Conservation (phyloP, 2,113 vertebrate species). For the Rhineura floridana region DNA sequence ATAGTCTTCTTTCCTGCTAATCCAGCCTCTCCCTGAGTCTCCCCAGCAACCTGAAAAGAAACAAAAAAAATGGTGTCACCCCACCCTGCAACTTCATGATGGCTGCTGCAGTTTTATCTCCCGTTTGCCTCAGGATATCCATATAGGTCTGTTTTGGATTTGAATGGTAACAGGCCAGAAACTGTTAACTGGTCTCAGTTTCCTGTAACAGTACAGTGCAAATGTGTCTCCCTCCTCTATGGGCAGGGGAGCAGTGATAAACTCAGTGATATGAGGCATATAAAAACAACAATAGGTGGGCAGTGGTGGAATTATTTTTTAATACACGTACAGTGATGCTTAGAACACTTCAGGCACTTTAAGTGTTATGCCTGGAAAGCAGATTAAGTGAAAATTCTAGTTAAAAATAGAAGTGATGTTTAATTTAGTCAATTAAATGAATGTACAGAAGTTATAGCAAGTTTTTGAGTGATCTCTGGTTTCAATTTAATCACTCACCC, state of each 20-base stretch:
- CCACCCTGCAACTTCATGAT: background rate
- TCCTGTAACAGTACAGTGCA: background rate
- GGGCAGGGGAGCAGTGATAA: background rate
- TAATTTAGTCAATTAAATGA: background rate
- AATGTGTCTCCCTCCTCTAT: background rate
- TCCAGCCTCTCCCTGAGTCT: slow-evolving; percentile 85
- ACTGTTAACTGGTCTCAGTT: background rate
- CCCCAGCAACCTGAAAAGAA: slow-evolving; percentile 88
- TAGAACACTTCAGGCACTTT: too few species aligned
- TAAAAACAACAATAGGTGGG: background rate
- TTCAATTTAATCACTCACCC: background rate
- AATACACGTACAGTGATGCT: background rate
- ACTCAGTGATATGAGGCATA: background rate
- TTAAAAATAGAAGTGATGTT: background rate
- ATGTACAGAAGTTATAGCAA: too few species aligned
- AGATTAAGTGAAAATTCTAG: background rate
- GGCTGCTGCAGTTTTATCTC: background rate
- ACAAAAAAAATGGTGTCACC: background rate
- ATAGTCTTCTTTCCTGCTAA: slow-evolving; percentile 92
- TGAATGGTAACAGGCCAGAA: background rate
- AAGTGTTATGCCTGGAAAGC: background rate
- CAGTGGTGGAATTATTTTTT: background rate
- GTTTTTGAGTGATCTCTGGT: background rate
- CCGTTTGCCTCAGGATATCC: background rate
- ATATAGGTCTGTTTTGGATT: background rate